Percentiles rank a stretch among this genome's conserved stretches.
These are phyloP conservation scores for Sepiola atlantica DNA, from an alignment of 2,888 invertebrate species.

Conservation along the genomic window DNA sequence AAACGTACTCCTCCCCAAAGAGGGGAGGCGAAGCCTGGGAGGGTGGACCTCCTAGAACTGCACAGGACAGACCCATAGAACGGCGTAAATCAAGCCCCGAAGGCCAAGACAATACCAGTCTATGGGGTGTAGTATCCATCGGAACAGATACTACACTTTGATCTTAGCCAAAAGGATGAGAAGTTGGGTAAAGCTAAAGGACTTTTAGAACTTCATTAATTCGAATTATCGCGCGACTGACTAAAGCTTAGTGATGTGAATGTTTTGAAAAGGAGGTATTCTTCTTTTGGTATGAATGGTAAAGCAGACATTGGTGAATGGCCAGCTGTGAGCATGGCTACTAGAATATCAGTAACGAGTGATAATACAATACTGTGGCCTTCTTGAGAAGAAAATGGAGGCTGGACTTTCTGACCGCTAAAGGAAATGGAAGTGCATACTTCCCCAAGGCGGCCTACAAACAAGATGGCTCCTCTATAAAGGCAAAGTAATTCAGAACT, in stretches of 20 bases:
- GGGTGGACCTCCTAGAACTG: no score
- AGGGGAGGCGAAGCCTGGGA: no score
- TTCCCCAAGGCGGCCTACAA: background rate
- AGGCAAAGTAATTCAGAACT: background rate
- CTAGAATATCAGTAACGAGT: background rate
- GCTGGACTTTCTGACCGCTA: background rate
- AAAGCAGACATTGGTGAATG: background rate
- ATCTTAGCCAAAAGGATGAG: no score
- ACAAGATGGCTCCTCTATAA: background rate
- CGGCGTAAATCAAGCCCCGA: no score
- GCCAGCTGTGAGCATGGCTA: background rate
- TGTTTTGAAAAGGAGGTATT: background rate
- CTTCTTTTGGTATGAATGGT: background rate
- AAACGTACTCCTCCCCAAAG: no score
- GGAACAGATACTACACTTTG: no score
- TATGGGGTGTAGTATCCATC: no score
- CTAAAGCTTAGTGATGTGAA: background rate
- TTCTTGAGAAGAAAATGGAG: background rate
- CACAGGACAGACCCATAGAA: no score
- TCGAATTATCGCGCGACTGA: background rate
- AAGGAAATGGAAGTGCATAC: background rate
- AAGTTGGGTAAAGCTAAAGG: background rate
- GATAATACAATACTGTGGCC: background rate
- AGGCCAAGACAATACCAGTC: no score
- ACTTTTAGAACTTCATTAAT: background rate